Evolutionary conservation across 1,140 invertebrate genomes (phyloP).

Genomic region (Drosophila sturtevanti): DNA sequence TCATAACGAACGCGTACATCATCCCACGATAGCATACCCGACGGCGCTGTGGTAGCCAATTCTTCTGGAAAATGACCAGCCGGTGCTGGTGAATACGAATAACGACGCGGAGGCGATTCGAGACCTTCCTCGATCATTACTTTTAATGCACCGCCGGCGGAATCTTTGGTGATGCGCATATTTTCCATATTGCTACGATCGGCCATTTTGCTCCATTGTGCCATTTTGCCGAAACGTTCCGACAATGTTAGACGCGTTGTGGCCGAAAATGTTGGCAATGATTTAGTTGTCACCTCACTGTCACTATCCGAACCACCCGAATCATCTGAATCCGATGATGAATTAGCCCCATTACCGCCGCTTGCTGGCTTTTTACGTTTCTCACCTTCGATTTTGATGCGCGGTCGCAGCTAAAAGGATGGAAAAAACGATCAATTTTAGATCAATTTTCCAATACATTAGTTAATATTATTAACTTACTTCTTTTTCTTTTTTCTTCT

Average conservation of each 20-base stretch:
- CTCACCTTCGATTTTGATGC: constrained; percentile 82
- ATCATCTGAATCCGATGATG: constrained; percentile 80
- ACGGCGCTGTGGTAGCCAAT: constrained; percentile 87
- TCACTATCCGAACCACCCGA: constrained; percentile 78
- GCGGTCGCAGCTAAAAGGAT: constrained; percentile 65
- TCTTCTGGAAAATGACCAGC: constrained; percentile 90
- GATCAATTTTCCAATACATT: neutral
- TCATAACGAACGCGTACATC: constrained; percentile 92
- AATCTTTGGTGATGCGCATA: constrained; percentile 91
- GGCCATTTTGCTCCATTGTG: constrained; percentile 86
- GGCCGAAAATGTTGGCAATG: constrained; percentile 79
- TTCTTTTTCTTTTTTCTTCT: constrained; percentile 81
- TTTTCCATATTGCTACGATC: constrained; percentile 90
- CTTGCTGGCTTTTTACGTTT: constrained; percentile 77
- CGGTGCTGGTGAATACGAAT: constrained; percentile 87
- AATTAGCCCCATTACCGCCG: constrained; percentile 63
- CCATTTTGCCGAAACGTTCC: constrained; percentile 94
- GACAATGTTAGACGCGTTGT: constrained; percentile 87
- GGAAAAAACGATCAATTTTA: neutral
- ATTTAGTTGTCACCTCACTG: constrained; percentile 50
- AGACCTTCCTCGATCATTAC: constrained; percentile 88
- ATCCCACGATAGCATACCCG: constrained; percentile 91
- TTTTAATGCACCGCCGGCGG: constrained; percentile 87
- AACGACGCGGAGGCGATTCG: constrained; percentile 82
- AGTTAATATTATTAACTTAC: constrained; percentile 13